phyloP scores from a whole-genome alignment of 2,797 vertebrate species.

The Megalops cyprinoides region DNA sequence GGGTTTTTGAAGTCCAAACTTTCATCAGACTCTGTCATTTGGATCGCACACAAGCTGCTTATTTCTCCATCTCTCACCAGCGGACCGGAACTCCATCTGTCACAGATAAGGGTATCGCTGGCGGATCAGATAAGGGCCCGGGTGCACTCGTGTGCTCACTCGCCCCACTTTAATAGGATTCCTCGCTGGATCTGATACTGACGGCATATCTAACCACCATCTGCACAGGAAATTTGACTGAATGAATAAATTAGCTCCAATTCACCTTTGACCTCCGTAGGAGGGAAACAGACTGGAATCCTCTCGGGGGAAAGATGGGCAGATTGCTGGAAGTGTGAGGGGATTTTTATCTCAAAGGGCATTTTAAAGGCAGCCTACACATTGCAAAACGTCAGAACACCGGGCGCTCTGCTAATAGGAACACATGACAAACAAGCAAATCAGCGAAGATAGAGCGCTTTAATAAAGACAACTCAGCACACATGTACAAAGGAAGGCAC shows the following conservation, averaged over 20 bases:
- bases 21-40: conserved; percentile 47
- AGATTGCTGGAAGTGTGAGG: conserved; percentile 60
- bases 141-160: conserved; percentile 19
- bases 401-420: background rate
- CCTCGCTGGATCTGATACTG: conserved; percentile 51
- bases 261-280: conserved; percentile 73
- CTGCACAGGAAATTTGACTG: conserved; percentile 83
- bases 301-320: conserved; percentile 66
- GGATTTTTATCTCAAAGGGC: conserved; percentile 63
- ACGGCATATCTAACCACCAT: conserved; percentile 80
- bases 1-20: conserved; percentile 45
- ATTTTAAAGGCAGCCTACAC: conserved; percentile 59
- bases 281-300: conserved; percentile 61
- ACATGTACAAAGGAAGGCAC: background rate
- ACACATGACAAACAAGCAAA: background rate
- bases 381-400: background rate
- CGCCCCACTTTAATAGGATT: conserved; percentile 48
- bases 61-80: conserved; percentile 69
- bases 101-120: conserved; percentile 70
- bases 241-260: conserved; percentile 84
- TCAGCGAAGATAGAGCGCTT: background rate
- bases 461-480: background rate
- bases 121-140: conserved; percentile 69
- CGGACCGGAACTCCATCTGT: conserved; percentile 78
- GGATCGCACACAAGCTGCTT: conserved; percentile 57